Base-by-base conservation (phyloP, 2,113 vertebrate genomes). In the Pterocles orientalis region DNA sequence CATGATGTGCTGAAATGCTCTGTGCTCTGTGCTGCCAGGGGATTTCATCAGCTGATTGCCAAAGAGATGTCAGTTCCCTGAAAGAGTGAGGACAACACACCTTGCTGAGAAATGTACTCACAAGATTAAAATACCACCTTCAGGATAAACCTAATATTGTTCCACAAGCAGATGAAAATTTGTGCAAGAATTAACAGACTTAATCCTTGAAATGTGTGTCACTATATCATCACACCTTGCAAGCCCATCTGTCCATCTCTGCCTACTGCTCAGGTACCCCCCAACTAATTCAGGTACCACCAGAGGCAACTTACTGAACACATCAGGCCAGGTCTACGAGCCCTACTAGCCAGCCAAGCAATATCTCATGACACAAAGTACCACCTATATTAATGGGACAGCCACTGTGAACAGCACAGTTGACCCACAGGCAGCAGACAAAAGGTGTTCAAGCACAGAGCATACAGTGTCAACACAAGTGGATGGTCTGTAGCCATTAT, bases 21-120 rank as follows among this genome's bases (percentile, higher is more conserved):
- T 88, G 86, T 79, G 93, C 86, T 94, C 70, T 56, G 72, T 21
- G 76, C 92, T 94, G 92, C 90, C 95, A 94, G 88, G 92, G 95
- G 94, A 96, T 86, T 82, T 93, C 94, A 96, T 93, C 94, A 95
- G 82, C 36, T 28, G 7, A 97, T 93, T 93, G 94, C 95, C 92
- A 94, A 86, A 96, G 82, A 95, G 85, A 96, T 94, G 94, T 88
- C 93, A 96, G 76, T 73, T 96, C 85, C 64, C 90, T 93, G 95
- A 87, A 90, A 88, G 76, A 93, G 92, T 73, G 85, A 97, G 94
- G 93, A 95, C 92, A 96, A 94, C 76, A 64, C 0, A 60, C 88
- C 72, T 95, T 70, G 68, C 92, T 94, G 90, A 92, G 86, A 92
- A 93, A 95, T 75, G 75, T 86, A 80, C 79, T 92, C 66, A 17